phyloP scores from a whole-genome alignment of 2,888 invertebrate species.

The Scaptomyza flava region DNA sequence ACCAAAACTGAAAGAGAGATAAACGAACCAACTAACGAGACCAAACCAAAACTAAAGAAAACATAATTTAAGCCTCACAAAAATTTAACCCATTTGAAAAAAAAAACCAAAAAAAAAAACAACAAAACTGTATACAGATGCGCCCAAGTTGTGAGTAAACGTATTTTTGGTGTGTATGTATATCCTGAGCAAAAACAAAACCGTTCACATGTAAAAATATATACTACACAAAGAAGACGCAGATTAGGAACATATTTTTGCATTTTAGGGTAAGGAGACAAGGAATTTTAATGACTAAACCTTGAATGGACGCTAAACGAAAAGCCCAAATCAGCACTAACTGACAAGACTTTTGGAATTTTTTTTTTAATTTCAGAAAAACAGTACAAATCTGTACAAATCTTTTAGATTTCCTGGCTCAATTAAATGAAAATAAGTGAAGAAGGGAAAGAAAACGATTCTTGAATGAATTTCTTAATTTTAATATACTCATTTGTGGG shows the following conservation, averaged over 20 bases:
- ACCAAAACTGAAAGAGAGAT: constrained; percentile 36
- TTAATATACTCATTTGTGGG: constrained; percentile 14
- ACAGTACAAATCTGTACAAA: constrained; percentile 41
- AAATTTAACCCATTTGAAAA: constrained; percentile 22
- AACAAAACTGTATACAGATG: constrained; percentile 22
- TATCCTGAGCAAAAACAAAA: constrained; percentile 30
- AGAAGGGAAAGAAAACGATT: constrained; percentile 9
- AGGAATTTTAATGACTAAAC: constrained; percentile 18
- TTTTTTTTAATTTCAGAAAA: constrained; percentile 22
- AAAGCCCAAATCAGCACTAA: constrained; percentile 27
- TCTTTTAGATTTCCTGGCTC: constrained; percentile 14
- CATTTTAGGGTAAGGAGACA: constrained; percentile 4
- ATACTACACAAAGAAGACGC: constrained; percentile 24
- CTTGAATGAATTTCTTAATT: constrained; percentile 22
- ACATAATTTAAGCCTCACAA: constrained; percentile 30
- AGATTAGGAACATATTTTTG: constrained; percentile 29
- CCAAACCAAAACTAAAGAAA: constrained; percentile 34
- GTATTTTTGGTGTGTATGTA: constrained; percentile 53
- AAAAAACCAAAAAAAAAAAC: constrained; percentile 1
- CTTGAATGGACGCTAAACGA: constrained; percentile 24
- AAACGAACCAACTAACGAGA: constrained; percentile 25
- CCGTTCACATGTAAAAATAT: constrained; percentile 9
- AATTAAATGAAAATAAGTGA: constrained; percentile 6
- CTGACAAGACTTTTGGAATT: constrained; percentile 15
- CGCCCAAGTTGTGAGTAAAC: constrained; percentile 52